Evolutionary conservation across 1,140 invertebrate species (phyloP).

Genomic region (Euwallacea similis): DNA sequence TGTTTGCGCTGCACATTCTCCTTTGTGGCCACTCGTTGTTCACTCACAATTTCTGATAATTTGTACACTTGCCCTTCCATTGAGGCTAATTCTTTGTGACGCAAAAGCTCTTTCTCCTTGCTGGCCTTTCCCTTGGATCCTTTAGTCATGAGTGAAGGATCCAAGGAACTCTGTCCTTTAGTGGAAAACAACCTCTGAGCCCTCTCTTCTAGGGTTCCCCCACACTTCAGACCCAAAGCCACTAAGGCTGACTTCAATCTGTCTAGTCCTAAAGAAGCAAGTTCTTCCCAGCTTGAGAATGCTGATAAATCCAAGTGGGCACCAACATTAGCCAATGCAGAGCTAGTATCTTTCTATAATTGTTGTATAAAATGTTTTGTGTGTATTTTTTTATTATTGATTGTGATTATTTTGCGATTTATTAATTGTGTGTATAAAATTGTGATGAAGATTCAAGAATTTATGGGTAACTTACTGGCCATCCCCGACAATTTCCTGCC

Average conservation of each 20-base stretch:
- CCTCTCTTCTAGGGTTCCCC: constrained; percentile 95
- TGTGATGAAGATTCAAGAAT: constrained; percentile 16
- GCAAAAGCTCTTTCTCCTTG: constrained; percentile 70
- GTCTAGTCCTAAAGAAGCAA: constrained; percentile 94
- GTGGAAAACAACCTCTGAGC: constrained; percentile 94
- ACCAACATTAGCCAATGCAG: constrained; percentile 88
- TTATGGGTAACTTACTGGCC: constrained; percentile 70
- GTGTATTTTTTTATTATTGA: not conserved
- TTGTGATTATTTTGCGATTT: too few relatives aligned
- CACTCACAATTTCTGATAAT: constrained; percentile 78
- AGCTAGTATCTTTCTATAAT: constrained; percentile 86
- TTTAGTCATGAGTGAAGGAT: constrained; percentile 89
- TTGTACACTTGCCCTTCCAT: constrained; percentile 89
- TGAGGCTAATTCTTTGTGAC: constrained; percentile 79
- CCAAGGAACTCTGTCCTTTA: constrained; percentile 90
- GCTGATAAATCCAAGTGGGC: constrained; percentile 96
- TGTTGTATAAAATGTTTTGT: not conserved
- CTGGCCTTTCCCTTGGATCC: constrained; percentile 70
- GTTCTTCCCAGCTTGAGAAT: constrained; percentile 96
- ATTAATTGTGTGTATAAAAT: too few relatives aligned
- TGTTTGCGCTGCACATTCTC: constrained; percentile 99
- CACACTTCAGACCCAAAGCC: constrained; percentile 97
- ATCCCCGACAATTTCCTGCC: constrained; percentile 87
- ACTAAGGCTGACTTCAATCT: constrained; percentile 96
- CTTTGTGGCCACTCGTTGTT: constrained; percentile 87